Base-by-base conservation (phyloP, 2,797 vertebrate genomes). In the Eupleurogrammus muticus region DNA sequence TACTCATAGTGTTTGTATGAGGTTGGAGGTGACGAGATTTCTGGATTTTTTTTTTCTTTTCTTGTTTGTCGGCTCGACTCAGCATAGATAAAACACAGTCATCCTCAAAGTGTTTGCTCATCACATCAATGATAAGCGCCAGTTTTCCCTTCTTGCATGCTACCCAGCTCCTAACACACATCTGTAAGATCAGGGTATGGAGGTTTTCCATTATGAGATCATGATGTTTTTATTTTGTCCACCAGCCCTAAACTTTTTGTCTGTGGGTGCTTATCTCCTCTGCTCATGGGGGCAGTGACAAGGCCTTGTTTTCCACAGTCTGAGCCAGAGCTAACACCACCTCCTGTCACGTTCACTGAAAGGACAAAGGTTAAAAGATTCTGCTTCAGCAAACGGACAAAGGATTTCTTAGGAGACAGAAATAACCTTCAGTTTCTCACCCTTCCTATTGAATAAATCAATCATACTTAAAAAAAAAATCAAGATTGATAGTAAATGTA, bases 51-150 rank as follows among this genome's bases (percentile, higher is more conserved):
- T 32, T 75, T 84, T 80, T 73, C 70, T 71, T 75, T 73, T 77
- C 73, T 86, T 70, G 83, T 86, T 83, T 87, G 87, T 91, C 86
- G 82, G 81, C 82, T 83, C 51, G 49, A 52, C 83, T 85, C 70
- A 24, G 65, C 48, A 5, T 13, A 87, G 89, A 92, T 89, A 86
- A 92, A 92, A 92, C 86, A 83, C 84, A 69, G 71, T 85, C 86
- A 80, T 88, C 88, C 81, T 88, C 88, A 89, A 83, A 92, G 89
- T 63, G 46, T 83, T 79, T 74, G 74, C 84, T 88, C 80, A 82
- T 91, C 87, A 83, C 87, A 53, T 86, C 84, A 81, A 46, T 81
- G 85, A 87, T 89, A 84, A 70, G 77, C 48, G 38, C 83, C 75
- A 23, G 69, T 85, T 80, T 70, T 70, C 60, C n/a, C 79, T 66